Conservation (phyloP, 2,888 invertebrate species). For the Hydropsyche betteni region DNA sequence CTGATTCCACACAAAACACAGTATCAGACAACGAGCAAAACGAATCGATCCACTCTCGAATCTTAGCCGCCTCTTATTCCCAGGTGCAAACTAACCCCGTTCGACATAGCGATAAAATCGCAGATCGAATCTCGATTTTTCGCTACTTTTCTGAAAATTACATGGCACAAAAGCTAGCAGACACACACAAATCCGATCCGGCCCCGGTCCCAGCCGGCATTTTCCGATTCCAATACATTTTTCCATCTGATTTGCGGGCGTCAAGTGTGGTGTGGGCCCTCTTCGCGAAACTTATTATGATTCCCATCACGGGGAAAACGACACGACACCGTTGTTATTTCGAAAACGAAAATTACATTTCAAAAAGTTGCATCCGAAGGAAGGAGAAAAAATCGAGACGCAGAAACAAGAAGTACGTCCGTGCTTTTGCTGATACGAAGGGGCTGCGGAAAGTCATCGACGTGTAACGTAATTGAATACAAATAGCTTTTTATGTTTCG, state of each 20-base stretch:
- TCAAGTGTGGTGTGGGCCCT: neutral
- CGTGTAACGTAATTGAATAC: constrained; percentile 40
- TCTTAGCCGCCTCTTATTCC: no score
- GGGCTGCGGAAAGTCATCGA: constrained; percentile 28
- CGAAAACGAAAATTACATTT: constrained; percentile 38
- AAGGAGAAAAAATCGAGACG: neutral
- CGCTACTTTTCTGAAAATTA: no score
- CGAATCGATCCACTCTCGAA: no score
- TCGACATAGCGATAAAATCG: no score
- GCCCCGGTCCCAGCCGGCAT: no score
- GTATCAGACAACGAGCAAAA: no score
- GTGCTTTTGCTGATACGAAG: neutral
- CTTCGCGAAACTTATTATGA: constrained; percentile 39
- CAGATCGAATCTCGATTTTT: no score
- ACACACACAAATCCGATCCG: no score
- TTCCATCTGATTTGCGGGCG: constrained; percentile 39
- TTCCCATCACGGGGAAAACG: constrained; percentile 37
- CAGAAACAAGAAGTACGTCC: no score
- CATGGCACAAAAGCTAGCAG: no score
- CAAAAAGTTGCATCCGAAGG: constrained; percentile 37
- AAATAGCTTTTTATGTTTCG: constrained; percentile 35
- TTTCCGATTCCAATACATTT: constrained; percentile 39
- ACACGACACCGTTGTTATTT: constrained; percentile 36
- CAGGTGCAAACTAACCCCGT: no score
- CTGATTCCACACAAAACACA: no score